A percentile compares a stretch with the other conserved stretches of the same genome.
These are phyloP conservation scores for Psilanteris sp. DNA, from an alignment of 1,140 invertebrate species.

Conservation along the genomic window DNA sequence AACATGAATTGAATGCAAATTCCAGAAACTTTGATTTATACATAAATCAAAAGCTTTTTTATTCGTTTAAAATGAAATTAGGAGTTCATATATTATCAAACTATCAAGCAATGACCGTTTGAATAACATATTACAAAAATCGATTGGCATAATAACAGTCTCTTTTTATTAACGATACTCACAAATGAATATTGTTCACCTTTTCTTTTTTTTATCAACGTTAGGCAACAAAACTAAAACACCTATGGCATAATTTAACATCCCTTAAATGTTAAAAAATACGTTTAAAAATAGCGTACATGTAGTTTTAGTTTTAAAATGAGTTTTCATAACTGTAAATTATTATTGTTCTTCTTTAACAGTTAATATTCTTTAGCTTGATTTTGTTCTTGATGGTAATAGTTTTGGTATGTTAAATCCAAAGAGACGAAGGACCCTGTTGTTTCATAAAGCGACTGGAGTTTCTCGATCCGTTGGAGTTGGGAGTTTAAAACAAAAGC, in stretches of 20 bases:
- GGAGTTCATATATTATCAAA: slow-evolving; percentile 5
- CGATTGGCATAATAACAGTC: slow-evolving; percentile 61
- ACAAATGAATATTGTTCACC: slow-evolving; percentile 14
- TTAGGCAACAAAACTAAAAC: slow-evolving; percentile 51
- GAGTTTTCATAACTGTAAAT: slow-evolving; percentile 3
- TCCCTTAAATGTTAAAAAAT: slow-evolving; percentile 34
- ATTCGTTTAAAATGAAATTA: background rate
- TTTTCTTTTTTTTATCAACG: slow-evolving; percentile 8
- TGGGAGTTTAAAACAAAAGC: slow-evolving; percentile 12
- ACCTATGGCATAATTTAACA: slow-evolving; percentile 41
- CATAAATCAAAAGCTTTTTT: slow-evolving; percentile 54
- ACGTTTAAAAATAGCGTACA: slow-evolving; percentile 12
- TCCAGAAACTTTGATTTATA: slow-evolving; percentile 64
- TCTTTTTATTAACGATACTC: slow-evolving; percentile 57
- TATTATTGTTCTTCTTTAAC: slow-evolving; percentile 8
- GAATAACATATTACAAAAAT: slow-evolving; percentile 54
- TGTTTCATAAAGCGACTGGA: slow-evolving; percentile 34
- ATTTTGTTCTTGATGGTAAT: background rate
- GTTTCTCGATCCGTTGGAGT: slow-evolving; percentile 40
- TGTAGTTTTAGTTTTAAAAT: slow-evolving; percentile 1
- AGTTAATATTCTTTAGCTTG: too few relatives aligned
- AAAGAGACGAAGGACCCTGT: slow-evolving; percentile 51
- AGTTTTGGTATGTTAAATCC: slow-evolving; percentile 27
- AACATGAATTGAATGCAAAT: slow-evolving; percentile 60
- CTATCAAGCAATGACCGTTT: slow-evolving; percentile 23